Conservation (phyloP, 2,113 vertebrate species). For the Osmerus eperlanus region DNA sequence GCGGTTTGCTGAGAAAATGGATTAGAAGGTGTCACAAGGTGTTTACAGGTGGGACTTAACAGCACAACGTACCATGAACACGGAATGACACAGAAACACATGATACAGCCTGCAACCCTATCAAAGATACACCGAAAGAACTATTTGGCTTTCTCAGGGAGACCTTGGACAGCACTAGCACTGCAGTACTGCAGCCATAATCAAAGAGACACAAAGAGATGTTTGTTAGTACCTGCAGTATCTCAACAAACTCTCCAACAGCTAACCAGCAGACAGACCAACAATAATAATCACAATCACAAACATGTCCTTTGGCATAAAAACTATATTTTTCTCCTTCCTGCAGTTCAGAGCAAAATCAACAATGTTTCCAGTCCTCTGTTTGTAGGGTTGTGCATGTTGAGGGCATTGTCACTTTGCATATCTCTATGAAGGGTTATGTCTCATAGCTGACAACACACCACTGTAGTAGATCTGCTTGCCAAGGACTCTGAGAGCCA, state of each 20-base stretch:
- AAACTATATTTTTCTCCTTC: not conserved
- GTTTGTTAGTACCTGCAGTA: too few species aligned
- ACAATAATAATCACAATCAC: not conserved
- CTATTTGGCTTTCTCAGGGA: not conserved
- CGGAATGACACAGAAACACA: too few species aligned
- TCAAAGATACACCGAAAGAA: not conserved
- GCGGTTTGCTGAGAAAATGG: not conserved
- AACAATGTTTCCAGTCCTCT: not conserved
- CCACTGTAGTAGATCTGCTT: not conserved
- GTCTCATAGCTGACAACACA: not conserved
- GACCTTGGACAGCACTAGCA: not conserved
- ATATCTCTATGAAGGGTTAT: slow-evolving; percentile 5
- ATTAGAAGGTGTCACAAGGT: not conserved
- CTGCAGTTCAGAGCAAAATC: not conserved
- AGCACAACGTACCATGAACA: too few species aligned
- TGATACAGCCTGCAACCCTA: not conserved
- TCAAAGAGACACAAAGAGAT: not conserved
- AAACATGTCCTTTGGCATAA: not conserved
- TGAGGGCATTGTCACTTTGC: slow-evolving; percentile 5
- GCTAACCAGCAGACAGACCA: too few species aligned
- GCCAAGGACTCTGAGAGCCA: not conserved
- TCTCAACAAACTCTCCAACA: too few species aligned
- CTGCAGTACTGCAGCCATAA: not conserved
- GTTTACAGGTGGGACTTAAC: not conserved
- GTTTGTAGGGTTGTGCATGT: slow-evolving; percentile 6